phyloP scores from a whole-genome alignment of 1,140 invertebrate genomes.

The Drosophila sp. region DNA sequence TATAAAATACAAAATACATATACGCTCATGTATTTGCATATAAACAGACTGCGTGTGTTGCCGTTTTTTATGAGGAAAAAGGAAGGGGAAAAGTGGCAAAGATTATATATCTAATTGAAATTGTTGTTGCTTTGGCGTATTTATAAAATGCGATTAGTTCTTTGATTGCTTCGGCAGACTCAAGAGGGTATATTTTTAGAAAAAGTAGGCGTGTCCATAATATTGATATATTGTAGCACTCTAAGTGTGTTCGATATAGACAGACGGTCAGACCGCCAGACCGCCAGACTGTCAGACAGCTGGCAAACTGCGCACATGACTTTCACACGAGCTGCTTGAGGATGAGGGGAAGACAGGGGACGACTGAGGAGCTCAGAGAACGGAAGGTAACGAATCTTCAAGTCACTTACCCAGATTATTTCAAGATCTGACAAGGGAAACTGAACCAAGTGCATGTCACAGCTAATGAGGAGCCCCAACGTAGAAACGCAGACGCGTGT shows the following conservation, averaged over 20 bases:
- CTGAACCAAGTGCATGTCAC: constrained; percentile 42
- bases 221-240: constrained; percentile 66
- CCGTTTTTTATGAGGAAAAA: constrained; percentile 23
- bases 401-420: constrained; percentile 36
- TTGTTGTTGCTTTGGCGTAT: constrained; percentile 55
- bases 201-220: constrained; percentile 59
- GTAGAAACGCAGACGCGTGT: constrained; percentile 1
- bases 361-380: neutral
- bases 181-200: constrained; percentile 57
- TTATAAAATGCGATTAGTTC: constrained; percentile 70
- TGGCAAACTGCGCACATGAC: constrained; percentile 61
- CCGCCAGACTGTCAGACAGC: constrained; percentile 29
- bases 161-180: constrained; percentile 34
- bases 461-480: constrained; percentile 32
- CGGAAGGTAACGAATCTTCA: constrained; percentile 3
- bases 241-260: constrained; percentile 19
- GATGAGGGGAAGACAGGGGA: constrained; percentile 6
- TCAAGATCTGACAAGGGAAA: constrained; percentile 23
- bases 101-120: constrained; percentile 12
- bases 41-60: constrained; percentile 11
- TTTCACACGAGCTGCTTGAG: constrained; percentile 37
- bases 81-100: neutral
- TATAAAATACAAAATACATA: constrained; percentile 11
- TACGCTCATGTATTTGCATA: constrained; percentile 9
- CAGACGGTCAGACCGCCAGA: constrained; percentile 28